Base-by-base conservation (phyloP, 2,888 invertebrate genomes). In the Aethes cnicana region DNA sequence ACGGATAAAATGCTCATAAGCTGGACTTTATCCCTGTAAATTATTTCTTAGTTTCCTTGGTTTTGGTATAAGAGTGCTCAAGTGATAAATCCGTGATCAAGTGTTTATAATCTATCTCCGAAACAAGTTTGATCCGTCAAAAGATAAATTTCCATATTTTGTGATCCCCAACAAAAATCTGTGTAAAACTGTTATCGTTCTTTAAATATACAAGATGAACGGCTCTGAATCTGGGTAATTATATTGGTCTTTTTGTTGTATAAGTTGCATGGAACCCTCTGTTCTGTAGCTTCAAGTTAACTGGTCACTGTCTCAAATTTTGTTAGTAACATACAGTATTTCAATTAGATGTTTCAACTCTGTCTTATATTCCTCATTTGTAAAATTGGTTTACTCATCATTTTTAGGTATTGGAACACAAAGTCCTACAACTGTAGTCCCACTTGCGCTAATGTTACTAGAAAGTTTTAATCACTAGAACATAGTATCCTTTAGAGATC, bases 161-260 rank as follows among this genome's bases (percentile, higher is more conserved):
- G 69, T 67, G 66, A 60, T 65, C 65, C 59, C 56, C 54, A 62
- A 70, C 59, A 64, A 74, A 66, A 68, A 69, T 68, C 69, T 73
- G 68, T 56, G 53, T 55, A 61, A 56, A 59, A 62, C 66, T 61
- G 61, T 59, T 59, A 62, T 59, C 49, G n/a, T 55, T 21, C 35
- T 23, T 58, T 59, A 73, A 71, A 59, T 61, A 55, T 62, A 64
- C 84, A 90, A 76, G 76, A 94, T 94, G 94, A 94, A 94, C 91
- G 93, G 94, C 83, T 94, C 94, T 68, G 94, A 94, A 90, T 94
- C 94, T 90, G 94, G 94, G 94, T 94, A 94, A 93, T 64, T 73
- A 59, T 61, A 30, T 20, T 11, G 11, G n/a, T 47, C 18, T 23
- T 33, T 16, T 47, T 33, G 39, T 52, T 16, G n/a, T 26, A 12